Evolutionary conservation across 2,113 vertebrate genomes (phyloP).

Genomic region (Onychostruthus taczanowskii): DNA sequence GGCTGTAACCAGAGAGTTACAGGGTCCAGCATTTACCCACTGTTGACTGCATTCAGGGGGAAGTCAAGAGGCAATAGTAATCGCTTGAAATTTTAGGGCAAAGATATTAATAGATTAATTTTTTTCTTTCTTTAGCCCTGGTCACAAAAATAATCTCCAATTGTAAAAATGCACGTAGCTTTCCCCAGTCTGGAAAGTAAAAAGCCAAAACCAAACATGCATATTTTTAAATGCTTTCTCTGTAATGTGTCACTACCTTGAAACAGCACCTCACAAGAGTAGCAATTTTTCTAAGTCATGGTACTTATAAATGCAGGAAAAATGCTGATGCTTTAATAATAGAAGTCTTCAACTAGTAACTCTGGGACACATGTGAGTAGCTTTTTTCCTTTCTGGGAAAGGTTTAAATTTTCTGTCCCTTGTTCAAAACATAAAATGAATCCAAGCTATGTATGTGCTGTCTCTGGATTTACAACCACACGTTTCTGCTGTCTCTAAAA

Average conservation of each 20-base stretch:
- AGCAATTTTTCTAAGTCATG: neutral
- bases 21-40: neutral
- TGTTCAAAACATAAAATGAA: neutral
- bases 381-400: neutral
- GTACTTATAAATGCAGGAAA: neutral
- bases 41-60: neutral
- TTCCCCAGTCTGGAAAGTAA: neutral
- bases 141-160: neutral
- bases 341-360: neutral
- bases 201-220: neutral
- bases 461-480: neutral
- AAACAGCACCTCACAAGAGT: neutral
- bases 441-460: accelerated
- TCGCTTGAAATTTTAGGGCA: neutral
- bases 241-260: neutral
- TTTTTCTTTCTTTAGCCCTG: neutral
- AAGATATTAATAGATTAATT: neutral
- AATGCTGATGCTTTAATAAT: neutral
- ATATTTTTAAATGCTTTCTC: neutral
- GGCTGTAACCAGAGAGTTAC: neutral
- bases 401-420: neutral
- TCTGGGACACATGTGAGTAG: neutral
- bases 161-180: neutral
- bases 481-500: neutral
- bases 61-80: neutral